Evolutionary conservation across 2,113 vertebrate species (phyloP), one percentile per base, ranked within the genome.

Genomic region (Thunnus thynnus): DNA sequence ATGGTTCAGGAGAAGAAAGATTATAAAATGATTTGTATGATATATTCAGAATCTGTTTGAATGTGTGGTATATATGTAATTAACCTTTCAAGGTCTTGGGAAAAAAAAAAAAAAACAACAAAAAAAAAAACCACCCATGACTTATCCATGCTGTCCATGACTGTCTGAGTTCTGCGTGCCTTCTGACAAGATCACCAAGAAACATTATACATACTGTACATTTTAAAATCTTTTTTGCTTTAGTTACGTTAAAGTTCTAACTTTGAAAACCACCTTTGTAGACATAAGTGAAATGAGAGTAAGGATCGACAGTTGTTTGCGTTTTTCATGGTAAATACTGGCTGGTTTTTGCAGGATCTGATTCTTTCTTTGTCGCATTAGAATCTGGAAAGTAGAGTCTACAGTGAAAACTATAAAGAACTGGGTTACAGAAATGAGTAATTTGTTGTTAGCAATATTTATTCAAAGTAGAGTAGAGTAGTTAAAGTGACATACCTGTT

Each of bases 401-500:
- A 7, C 27, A 44, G 41, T 51, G 16, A 22, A 52, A 78, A 48
- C 4, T 67, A 72, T 41, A 41, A 44, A 44, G 13, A 17, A 41
- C 7, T 41, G 7, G 4, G 48, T 60, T 56, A 61, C 41, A 57
- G 14, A 77, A 52, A 64, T 46, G 20, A 81, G 44, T 58, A n/a
- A 36, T 60, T 52, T 75, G 7, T 84, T 72, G 17, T 76, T 76
- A 90, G 88, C 83, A 89, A 87, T 83, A 88, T 90, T 91, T 91
- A 91, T 91, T 92, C 46, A 83, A 90, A 88, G 54, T 55, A 16
- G 54, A 36, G 32, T 72, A 88, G 82, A 86, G 82, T 66, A 90
- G 74, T 83, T 89, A 88, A 85, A 85, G 84, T 92, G 87, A 89
- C 84, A 92, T 74, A 85, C 81, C 84, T 83, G 55, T 78, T 88